Evolutionary conservation across 1,140 invertebrate genomes (phyloP).

Genomic region (Chironomus striatipennis): DNA sequence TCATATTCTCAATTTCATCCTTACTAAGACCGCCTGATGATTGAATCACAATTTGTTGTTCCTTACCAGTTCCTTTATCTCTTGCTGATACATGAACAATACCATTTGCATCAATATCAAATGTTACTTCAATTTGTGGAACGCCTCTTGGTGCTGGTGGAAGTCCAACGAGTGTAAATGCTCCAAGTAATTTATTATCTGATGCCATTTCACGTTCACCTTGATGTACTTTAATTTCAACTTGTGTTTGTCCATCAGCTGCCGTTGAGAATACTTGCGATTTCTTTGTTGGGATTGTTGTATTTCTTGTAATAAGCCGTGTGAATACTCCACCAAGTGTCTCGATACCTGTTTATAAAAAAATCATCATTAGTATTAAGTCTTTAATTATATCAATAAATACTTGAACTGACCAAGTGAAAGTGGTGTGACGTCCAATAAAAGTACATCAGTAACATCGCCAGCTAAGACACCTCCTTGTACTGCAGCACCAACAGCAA

Average conservation of each 20-base stretch:
- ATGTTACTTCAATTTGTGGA: slow-evolving; percentile 95
- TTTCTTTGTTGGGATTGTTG: slow-evolving; percentile 97
- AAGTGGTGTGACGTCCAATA: slow-evolving; percentile 96
- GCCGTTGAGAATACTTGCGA: slow-evolving; percentile 93
- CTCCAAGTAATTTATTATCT: slow-evolving; percentile 89
- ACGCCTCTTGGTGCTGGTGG: slow-evolving; percentile 89
- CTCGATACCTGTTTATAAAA: no score
- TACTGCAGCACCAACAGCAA: slow-evolving; percentile 94
- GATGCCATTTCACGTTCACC: slow-evolving; percentile 94
- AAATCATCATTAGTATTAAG: no score
- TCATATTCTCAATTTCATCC: slow-evolving; percentile 99
- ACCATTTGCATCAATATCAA: slow-evolving; percentile 99
- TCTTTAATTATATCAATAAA: no score
- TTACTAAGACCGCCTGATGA: slow-evolving; percentile 98
- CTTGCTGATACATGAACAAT: slow-evolving; percentile 97
- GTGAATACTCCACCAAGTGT: slow-evolving; percentile 96
- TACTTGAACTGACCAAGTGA: no score
- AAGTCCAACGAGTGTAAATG: slow-evolving; percentile 91
- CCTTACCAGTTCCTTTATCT: slow-evolving; percentile 98
- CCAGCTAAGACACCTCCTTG: slow-evolving; percentile 94
- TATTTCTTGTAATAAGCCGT: slow-evolving; percentile 87
- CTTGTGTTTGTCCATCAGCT: slow-evolving; percentile 88
- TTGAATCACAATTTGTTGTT: slow-evolving; percentile 99
- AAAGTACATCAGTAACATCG: slow-evolving; percentile 92
- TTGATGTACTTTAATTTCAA: slow-evolving; percentile 92